A percentile compares a stretch with the other conserved stretches of the same genome.
Conservation (phyloP, 2,888 invertebrate species). For the Metopia argyrocephala region DNA sequence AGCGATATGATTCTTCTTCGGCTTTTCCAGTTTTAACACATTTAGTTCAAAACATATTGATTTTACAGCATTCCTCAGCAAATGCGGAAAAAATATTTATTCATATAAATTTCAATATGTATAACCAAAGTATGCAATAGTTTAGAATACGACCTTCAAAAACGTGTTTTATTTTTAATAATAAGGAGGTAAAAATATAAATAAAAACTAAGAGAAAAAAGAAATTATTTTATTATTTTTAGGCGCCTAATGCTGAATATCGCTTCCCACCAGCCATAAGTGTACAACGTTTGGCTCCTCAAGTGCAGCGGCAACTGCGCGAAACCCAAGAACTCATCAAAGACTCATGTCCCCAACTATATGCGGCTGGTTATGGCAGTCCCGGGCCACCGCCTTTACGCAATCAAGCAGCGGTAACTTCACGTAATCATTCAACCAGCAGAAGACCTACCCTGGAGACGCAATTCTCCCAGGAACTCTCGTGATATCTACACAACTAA, state of each 20-base stretch:
- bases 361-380: conserved; percentile 78
- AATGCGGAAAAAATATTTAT: no score
- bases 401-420: conserved; percentile 71
- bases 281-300: conserved; percentile 78
- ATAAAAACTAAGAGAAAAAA: background rate
- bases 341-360: conserved; percentile 79
- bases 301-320: conserved; percentile 78
- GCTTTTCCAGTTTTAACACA: no score
- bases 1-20: no score
- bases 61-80: no score
- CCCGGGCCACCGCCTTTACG: conserved; percentile 78
- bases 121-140: no score
- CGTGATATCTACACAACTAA: conserved; percentile 79
- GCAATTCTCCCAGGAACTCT: conserved; percentile 79
- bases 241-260: conserved; percentile 76
- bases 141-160: no score
- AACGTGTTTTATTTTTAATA: background rate
- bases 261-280: conserved; percentile 79
- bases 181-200: background rate
- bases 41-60: no score
- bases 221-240: conserved; percentile 34
- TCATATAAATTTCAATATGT: no score
- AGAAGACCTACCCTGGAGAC: conserved; percentile 79
- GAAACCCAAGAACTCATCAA: conserved; percentile 79
- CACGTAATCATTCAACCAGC: conserved; percentile 68